These are phyloP conservation scores for Dipodomys spectabilis DNA, from an alignment of 2,113 vertebrate genomes.

Conservation along the genomic window DNA sequence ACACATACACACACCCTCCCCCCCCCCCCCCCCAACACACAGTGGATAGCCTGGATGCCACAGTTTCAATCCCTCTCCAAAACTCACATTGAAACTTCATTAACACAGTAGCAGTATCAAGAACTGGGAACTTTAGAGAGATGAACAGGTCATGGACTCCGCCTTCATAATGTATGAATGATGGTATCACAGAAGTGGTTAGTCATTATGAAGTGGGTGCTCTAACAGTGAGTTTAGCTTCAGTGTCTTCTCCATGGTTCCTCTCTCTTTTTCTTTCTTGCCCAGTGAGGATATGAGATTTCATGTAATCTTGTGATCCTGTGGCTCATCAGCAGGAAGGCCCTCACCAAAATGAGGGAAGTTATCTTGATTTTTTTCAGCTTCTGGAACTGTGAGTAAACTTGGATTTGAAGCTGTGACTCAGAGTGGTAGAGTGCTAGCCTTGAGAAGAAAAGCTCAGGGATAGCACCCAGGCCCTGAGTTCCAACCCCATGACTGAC, in stretches of 20 bases:
- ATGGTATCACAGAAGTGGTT: neutral
- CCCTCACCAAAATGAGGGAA: neutral
- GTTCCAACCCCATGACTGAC: no score
- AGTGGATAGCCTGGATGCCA: neutral
- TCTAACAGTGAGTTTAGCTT: neutral
- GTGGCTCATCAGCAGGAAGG: neutral
- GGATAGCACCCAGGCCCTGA: no score
- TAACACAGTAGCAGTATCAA: no score
- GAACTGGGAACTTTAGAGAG: neutral
- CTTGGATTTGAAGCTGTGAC: no score
- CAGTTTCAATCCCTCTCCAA: neutral
- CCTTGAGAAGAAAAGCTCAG: no score
- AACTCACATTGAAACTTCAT: neutral
- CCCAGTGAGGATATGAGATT: no score
- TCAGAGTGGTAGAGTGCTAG: no score
- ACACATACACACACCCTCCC: fast-evolving
- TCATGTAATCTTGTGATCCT: no score
- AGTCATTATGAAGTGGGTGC: neutral
- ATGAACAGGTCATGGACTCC: neutral
- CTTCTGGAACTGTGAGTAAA: neutral
- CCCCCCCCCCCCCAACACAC: fast-evolving
- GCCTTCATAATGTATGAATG: neutral
- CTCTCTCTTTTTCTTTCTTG: neutral
- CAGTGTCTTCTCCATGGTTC: no score
- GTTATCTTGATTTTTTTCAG: neutral